Evolutionary conservation across 2,888 invertebrate species (phyloP).

Genomic region (Galeruca laticollis): DNA sequence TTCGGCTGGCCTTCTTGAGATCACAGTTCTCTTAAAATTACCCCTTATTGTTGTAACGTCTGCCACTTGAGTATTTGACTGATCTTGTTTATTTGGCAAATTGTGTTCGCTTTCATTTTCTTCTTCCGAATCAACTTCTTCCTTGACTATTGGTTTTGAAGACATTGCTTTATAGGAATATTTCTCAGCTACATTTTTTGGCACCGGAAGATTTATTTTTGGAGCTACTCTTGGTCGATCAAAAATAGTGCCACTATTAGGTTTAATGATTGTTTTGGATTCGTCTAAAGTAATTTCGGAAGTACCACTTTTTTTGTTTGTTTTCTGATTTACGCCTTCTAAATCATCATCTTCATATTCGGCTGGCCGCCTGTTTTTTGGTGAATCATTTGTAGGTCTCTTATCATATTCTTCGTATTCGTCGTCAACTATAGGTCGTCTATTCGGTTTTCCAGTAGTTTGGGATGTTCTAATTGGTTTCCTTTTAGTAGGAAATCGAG

Average conservation of each 20-base stretch:
- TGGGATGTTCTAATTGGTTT: slow-evolving; percentile 40
- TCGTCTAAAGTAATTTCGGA: slow-evolving; percentile 29
- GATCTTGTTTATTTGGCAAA: not conserved
- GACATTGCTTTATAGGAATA: slow-evolving; percentile 76
- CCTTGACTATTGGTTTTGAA: slow-evolving; percentile 51
- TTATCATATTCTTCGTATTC: slow-evolving; percentile 59
- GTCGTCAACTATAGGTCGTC: slow-evolving; percentile 63
- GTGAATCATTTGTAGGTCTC: slow-evolving; percentile 24
- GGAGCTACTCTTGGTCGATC: slow-evolving; percentile 82
- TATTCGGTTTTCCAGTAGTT: slow-evolving; percentile 40
- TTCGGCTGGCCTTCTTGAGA: slow-evolving; percentile 81
- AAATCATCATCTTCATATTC: slow-evolving; percentile 63
- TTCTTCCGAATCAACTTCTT: slow-evolving; percentile 44
- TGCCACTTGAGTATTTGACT: not conserved
- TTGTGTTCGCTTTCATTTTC: not conserved
- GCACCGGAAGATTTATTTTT: slow-evolving; percentile 84
- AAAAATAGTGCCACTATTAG: slow-evolving; percentile 75
- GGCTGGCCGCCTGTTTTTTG: slow-evolving; percentile 53
- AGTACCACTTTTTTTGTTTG: slow-evolving; percentile 51
- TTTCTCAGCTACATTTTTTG: slow-evolving; percentile 79
- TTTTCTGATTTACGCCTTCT: slow-evolving; percentile 39
- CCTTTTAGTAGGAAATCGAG: slow-evolving; percentile 15
- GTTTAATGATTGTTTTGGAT: slow-evolving; percentile 71
- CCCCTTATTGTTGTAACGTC: slow-evolving; percentile 70
- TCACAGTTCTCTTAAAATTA: slow-evolving; percentile 82